Percentiles rank a stretch among this genome's conserved stretches.
Evolutionary conservation across 2,888 invertebrate species (phyloP).

Genomic region (Scaptodrosophila latifasciaeformis): DNA sequence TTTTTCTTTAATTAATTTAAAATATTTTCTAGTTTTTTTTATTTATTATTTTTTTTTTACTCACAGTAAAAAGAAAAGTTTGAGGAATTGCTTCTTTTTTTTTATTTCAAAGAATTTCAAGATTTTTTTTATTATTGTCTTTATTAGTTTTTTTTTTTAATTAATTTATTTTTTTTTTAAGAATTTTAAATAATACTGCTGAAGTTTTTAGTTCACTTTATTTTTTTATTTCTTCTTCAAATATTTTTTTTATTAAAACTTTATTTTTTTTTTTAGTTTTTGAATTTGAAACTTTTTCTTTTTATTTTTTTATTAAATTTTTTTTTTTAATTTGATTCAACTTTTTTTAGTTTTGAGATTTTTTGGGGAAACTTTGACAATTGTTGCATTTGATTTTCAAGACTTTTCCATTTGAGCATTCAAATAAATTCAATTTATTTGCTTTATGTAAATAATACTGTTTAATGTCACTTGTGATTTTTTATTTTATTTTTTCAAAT

Average conservation of each 20-base stretch:
- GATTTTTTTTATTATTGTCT: conserved; percentile 26
- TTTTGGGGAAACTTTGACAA: not conserved
- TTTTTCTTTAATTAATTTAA: conserved; percentile 9
- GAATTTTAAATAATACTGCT: not conserved
- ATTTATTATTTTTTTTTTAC: not conserved
- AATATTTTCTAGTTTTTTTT: conserved; percentile 26
- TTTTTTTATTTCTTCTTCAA: conserved; percentile 8
- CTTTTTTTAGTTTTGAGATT: not conserved
- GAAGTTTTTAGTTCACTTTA: not conserved
- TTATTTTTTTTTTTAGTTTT: conserved; percentile 4
- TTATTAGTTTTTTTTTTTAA: not conserved
- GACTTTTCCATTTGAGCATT: too few species aligned
- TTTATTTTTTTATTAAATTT: conserved; percentile 7
- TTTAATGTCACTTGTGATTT: not conserved
- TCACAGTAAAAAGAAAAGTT: too few species aligned
- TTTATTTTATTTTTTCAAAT: not conserved
- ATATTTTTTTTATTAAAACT: not conserved
- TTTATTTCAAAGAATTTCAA: conserved; percentile 11
- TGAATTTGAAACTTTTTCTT: conserved; percentile 2
- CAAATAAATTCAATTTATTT: not conserved
- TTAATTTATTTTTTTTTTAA: conserved; percentile 3
- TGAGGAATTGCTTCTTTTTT: conserved; percentile 17
- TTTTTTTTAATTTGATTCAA: not conserved
- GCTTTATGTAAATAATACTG: conserved; percentile 33
- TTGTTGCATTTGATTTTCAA: not conserved